These are phyloP conservation scores for Strigamia transsilvanica DNA, from an alignment of 2,888 invertebrate genomes.

Conservation along the genomic window DNA sequence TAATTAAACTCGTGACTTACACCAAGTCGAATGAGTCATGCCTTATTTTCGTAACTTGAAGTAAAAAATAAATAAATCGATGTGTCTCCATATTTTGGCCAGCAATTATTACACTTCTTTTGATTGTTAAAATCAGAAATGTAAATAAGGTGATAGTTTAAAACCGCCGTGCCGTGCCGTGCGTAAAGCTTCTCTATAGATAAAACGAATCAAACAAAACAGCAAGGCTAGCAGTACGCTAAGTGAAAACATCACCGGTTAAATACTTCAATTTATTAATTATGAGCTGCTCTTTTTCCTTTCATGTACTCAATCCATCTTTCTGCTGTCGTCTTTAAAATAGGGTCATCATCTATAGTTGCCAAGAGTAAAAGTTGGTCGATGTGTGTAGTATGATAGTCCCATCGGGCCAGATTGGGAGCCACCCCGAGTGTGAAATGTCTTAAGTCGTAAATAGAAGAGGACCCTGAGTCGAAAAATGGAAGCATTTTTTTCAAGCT, in stretches of 20 bases:
- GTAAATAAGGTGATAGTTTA: neutral
- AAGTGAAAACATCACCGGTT: neutral
- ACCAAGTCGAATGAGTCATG: too few species aligned
- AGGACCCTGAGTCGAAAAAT: slow-evolving; percentile 93
- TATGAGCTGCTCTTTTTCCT: slow-evolving; percentile 93
- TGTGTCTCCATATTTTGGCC: neutral
- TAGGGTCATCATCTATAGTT: slow-evolving; percentile 76
- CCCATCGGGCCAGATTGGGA: slow-evolving; percentile 97
- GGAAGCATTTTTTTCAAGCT: slow-evolving; percentile 87
- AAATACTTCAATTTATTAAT: slow-evolving; percentile 69
- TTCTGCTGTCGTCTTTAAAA: slow-evolving; percentile 83
- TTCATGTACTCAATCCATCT: slow-evolving; percentile 96
- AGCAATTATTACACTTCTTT: neutral
- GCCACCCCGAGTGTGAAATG: slow-evolving; percentile 89
- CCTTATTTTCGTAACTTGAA: too few species aligned
- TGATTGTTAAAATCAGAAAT: neutral
- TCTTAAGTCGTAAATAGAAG: slow-evolving; percentile 93
- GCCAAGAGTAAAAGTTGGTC: slow-evolving; percentile 85
- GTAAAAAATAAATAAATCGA: too few species aligned
- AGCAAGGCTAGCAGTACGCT: neutral
- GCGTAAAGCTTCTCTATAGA: neutral
- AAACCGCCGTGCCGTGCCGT: neutral
- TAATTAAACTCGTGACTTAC: too few species aligned
- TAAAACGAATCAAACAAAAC: neutral
- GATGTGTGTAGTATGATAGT: slow-evolving; percentile 98